A percentile compares a stretch with the other conserved stretches of the same genome.
Evolutionary conservation across 2,888 invertebrate genomes (phyloP).

Genomic region (Spialia ferax): DNA sequence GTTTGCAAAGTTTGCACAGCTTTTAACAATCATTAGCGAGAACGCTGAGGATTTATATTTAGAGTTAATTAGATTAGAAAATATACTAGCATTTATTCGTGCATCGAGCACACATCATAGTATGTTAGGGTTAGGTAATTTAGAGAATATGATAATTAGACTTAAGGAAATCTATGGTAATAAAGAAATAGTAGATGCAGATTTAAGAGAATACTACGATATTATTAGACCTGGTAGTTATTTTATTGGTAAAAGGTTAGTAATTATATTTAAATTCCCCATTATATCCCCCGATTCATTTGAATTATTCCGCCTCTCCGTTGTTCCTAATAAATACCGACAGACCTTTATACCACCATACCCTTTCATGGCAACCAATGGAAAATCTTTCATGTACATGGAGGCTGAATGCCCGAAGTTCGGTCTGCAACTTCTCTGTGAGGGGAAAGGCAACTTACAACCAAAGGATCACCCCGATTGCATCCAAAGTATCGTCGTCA

Average conservation of each 20-base stretch:
- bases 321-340: too few species aligned
- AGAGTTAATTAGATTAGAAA: conserved; percentile 29
- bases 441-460: too few species aligned
- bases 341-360: too few species aligned
- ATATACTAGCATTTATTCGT: conserved; percentile 35
- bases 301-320: too few species aligned
- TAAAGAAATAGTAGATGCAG: conserved; percentile 13
- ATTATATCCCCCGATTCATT: conserved; percentile 20
- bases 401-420: too few species aligned
- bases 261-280: conserved; percentile 32
- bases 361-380: too few species aligned
- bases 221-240: conserved; percentile 29
- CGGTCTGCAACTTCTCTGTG: too few species aligned
- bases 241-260: conserved; percentile 23
- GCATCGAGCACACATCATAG: conserved; percentile 33
- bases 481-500: too few species aligned
- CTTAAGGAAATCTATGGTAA: conserved; percentile 7
- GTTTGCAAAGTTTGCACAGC: conserved; percentile 16
- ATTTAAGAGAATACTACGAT: conserved; percentile 22
- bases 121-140: conserved; percentile 18
- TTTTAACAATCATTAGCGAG: conserved; percentile 18
- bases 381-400: too few species aligned
- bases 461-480: too few species aligned
- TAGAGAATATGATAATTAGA: conserved; percentile 13
- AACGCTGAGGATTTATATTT: conserved; percentile 21